Percentiles rank a stretch among this genome's conserved stretches.
Evolutionary conservation across 2,113 vertebrate species (phyloP).

Genomic region (Neodontobutis hainanensis): DNA sequence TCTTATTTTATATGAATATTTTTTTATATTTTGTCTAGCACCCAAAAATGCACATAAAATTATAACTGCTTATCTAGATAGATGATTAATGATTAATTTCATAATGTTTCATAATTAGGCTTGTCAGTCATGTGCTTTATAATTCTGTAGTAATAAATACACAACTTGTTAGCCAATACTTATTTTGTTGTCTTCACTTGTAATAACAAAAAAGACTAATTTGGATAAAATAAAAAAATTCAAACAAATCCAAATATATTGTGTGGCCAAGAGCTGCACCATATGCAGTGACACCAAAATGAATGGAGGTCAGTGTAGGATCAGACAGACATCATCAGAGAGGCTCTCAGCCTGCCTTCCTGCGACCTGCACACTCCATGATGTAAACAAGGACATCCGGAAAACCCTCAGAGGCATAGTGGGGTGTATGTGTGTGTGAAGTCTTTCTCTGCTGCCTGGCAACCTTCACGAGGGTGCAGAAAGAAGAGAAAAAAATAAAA

Average conservation of each 20-base stretch:
- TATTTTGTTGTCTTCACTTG: no score
- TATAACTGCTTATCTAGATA: no score
- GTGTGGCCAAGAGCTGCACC: background rate
- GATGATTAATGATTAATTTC: no score
- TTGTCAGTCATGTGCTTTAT: no score
- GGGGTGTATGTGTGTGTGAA: constrained; percentile 71
- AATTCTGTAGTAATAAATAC: no score
- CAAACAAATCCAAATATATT: background rate
- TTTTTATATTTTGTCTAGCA: background rate
- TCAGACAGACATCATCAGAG: constrained; percentile 48
- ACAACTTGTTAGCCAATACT: no score
- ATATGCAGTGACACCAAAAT: constrained; percentile 43
- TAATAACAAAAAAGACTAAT: no score
- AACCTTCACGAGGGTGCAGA: constrained; percentile 66
- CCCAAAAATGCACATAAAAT: no score
- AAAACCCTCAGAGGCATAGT: constrained; percentile 73
- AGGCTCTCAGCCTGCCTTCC: constrained; percentile 59
- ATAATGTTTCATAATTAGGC: no score
- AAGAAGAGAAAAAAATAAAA: constrained; percentile 38
- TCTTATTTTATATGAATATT: background rate
- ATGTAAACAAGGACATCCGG: constrained; percentile 80
- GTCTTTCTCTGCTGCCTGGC: constrained; percentile 77
- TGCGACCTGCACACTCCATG: constrained; percentile 68
- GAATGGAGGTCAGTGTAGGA: constrained; percentile 53
- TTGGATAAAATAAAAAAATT: background rate